Percentiles rank a stretch among this genome's conserved stretches.
Evolutionary conservation across 2,113 vertebrate species (phyloP).

Genomic region (Neogale vison): DNA sequence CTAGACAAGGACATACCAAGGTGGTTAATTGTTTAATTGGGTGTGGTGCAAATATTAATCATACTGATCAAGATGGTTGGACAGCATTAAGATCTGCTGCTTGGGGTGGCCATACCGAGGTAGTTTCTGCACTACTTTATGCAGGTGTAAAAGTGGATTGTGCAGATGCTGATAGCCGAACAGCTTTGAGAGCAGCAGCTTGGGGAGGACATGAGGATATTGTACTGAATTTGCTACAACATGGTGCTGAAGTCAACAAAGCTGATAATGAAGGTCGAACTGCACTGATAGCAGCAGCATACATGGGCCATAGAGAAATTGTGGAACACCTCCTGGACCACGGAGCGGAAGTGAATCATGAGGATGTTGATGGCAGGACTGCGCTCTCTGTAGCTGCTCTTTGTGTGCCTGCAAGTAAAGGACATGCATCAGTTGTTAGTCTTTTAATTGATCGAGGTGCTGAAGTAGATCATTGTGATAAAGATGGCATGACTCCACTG

Average conservation of each 20-base stretch:
- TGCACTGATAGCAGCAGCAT: slow-evolving; percentile 95
- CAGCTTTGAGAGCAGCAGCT: slow-evolving; percentile 94
- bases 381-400: slow-evolving; percentile 97
- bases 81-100: slow-evolving; percentile 96
- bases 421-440: slow-evolving; percentile 96
- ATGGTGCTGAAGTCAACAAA: slow-evolving; percentile 97
- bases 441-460: slow-evolving; percentile 96
- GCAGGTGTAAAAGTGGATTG: slow-evolving; percentile 97
- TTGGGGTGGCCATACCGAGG: slow-evolving; percentile 97
- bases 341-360: slow-evolving; percentile 95
- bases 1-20: slow-evolving; percentile 97
- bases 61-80: slow-evolving; percentile 98
- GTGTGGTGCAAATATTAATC: slow-evolving; percentile 95
- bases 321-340: slow-evolving; percentile 97
- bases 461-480: slow-evolving; percentile 98
- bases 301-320: slow-evolving; percentile 98
- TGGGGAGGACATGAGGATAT: slow-evolving; percentile 99
- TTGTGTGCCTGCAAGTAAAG: slow-evolving; percentile 97
- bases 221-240: slow-evolving; percentile 96
- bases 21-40: slow-evolving; percentile 97
- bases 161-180: slow-evolving; percentile 95
- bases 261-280: slow-evolving; percentile 98
- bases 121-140: slow-evolving; percentile 96
- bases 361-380: slow-evolving; percentile 96
- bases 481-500: slow-evolving; percentile 98